phyloP scores from a whole-genome alignment of 2,113 vertebrate genomes.

The Sinocyclocheilus anshuiensis region DNA sequence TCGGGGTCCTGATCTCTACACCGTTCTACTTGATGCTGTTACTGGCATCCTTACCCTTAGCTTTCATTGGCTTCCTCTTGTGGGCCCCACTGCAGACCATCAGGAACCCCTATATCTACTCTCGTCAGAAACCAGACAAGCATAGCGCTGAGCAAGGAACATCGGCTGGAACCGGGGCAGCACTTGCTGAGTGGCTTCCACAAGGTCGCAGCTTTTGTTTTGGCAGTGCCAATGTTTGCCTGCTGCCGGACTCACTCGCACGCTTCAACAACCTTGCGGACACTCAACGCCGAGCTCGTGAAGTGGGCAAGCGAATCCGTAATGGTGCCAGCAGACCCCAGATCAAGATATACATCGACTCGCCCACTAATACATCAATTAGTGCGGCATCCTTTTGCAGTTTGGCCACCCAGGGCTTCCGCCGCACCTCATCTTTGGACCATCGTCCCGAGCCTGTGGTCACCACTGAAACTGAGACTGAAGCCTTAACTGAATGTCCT shows the following conservation, averaged over 20 bases:
- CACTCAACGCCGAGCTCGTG: slow-evolving; percentile 89
- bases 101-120: slow-evolving; percentile 89
- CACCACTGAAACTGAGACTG: slow-evolving; percentile 55
- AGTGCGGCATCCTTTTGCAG: slow-evolving; percentile 96
- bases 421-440: slow-evolving; percentile 92
- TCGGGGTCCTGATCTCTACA: slow-evolving; percentile 84
- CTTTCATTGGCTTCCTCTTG: slow-evolving; percentile 89
- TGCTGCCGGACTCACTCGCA: slow-evolving; percentile 90
- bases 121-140: slow-evolving; percentile 82
- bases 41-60: slow-evolving; percentile 87
- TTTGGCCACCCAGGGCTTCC: slow-evolving; percentile 84
- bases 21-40: slow-evolving; percentile 91
- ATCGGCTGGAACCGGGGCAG: slow-evolving; percentile 65
- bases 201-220: slow-evolving; percentile 96
- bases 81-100: slow-evolving; percentile 91
- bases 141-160: slow-evolving; percentile 74
- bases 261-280: slow-evolving; percentile 92
- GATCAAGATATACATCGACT: slow-evolving; percentile 99
- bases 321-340: slow-evolving; percentile 95
- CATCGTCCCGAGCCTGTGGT: slow-evolving; percentile 82
- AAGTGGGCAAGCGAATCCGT: slow-evolving; percentile 91
- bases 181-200: slow-evolving; percentile 84
- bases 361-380: slow-evolving; percentile 97
- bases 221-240: slow-evolving; percentile 90
- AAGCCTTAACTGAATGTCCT: slow-evolving; percentile 67